These are phyloP conservation scores for Kryptolebias ocellatus DNA, from an alignment of 2,797 vertebrate species.

Conservation along the genomic window DNA sequence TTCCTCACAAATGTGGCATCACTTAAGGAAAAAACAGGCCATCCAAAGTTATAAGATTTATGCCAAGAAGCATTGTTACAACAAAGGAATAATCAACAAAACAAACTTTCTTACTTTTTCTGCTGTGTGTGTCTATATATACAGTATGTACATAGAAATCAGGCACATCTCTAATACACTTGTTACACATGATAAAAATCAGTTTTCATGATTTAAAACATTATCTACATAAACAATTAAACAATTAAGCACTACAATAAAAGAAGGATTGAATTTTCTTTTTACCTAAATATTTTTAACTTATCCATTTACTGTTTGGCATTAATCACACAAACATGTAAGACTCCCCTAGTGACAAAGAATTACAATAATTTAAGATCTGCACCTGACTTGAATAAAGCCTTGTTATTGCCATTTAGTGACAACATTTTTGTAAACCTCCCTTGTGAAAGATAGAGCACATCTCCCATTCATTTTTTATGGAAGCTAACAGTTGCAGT, in stretches of 20 bases:
- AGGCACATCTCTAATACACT: too few relatives aligned
- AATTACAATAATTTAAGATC: slow-evolving; percentile 4
- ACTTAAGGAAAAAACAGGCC: too few relatives aligned
- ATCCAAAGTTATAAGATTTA: too few relatives aligned
- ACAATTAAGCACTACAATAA: not conserved
- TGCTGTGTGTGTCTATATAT: too few relatives aligned
- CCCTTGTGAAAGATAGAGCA: slow-evolving; percentile 1
- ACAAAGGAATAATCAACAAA: too few relatives aligned
- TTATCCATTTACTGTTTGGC: not conserved
- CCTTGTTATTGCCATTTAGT: slow-evolving; percentile 14
- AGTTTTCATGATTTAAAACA: not conserved
- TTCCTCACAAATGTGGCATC: too few relatives aligned
- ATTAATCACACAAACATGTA: slow-evolving; percentile 3
- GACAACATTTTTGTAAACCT: slow-evolving; percentile 11
- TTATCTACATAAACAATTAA: not conserved
- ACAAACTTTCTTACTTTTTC: too few relatives aligned
- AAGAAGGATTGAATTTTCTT: too few relatives aligned
- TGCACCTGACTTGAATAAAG: slow-evolving; percentile 9
- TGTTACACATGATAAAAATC: too few relatives aligned
- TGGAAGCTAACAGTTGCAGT: slow-evolving; percentile 27
- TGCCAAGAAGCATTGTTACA: too few relatives aligned
- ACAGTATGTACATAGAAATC: too few relatives aligned
- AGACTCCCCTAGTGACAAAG: not conserved
- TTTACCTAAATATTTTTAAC: not conserved
- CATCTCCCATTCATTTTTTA: slow-evolving; percentile 20